A percentile compares a stretch with the other conserved stretches of the same genome.
Conservation (phyloP, 2,888 invertebrate genomes). For the Drosophila siamana region DNA sequence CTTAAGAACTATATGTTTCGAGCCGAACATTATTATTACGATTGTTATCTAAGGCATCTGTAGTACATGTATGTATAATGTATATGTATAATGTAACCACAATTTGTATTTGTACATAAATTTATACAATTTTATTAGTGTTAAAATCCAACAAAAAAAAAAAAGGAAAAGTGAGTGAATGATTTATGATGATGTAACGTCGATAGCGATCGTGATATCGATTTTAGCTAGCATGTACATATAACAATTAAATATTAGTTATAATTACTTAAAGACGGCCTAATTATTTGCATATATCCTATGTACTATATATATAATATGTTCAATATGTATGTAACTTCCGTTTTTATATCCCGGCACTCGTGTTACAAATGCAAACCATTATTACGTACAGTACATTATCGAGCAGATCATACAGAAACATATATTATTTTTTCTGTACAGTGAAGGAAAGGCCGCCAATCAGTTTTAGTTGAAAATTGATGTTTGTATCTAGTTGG, state of each 20-base stretch:
- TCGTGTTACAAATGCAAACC: conserved; percentile 68
- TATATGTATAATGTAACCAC: conserved; percentile 58
- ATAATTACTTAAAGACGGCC: conserved; percentile 42
- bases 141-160: conserved; percentile 44
- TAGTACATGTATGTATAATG: conserved; percentile 10
- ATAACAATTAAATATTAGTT: conserved; percentile 50
- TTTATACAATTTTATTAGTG: conserved; percentile 72
- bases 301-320: conserved; percentile 13
- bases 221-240: conserved; percentile 55
- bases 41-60: conserved; percentile 67
- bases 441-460: conserved; percentile 36
- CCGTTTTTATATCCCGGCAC: conserved; percentile 47
- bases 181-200: conserved; percentile 40
- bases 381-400: conserved; percentile 37
- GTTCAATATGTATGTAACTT: conserved; percentile 14
- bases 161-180: conserved; percentile 34
- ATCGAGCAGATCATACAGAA: conserved; percentile 20
- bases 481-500: conserved; percentile 43
- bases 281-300: conserved; percentile 37
- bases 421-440: conserved; percentile 50
- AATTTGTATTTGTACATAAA: conserved; percentile 71
- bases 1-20: conserved; percentile 65
- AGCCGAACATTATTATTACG: conserved; percentile 63
- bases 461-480: conserved; percentile 50
- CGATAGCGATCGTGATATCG: conserved; percentile 20